Evolutionary conservation across 2,113 vertebrate species (phyloP).

Genomic region (Chaetops frenatus): DNA sequence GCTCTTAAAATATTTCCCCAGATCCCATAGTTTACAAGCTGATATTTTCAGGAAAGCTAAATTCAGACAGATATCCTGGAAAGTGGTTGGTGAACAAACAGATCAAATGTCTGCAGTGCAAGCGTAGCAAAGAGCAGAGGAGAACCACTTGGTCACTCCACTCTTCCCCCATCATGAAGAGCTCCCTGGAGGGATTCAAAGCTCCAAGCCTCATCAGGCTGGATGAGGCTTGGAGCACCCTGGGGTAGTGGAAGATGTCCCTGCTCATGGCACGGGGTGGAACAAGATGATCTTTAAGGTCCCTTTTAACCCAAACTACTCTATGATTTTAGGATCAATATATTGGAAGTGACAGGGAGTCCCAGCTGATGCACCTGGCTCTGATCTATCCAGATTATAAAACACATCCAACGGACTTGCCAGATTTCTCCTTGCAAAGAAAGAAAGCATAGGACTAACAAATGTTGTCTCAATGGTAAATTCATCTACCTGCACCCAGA

Average conservation of each 20-base stretch:
- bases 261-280: not conserved
- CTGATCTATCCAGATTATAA: not conserved
- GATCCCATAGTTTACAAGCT: not conserved
- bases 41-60: not conserved
- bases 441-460: not conserved
- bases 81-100: not conserved
- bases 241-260: not conserved
- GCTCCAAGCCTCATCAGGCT: too few species aligned
- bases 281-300: rapidly evolving
- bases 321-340: not conserved
- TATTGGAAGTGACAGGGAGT: not conserved
- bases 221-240: not conserved
- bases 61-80: not conserved
- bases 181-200: not conserved
- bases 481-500: not conserved
- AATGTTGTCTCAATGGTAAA: not conserved
- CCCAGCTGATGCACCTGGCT: not conserved
- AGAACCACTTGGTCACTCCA: not conserved
- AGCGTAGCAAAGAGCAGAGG: not conserved
- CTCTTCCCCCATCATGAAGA: not conserved
- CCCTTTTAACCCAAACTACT: not conserved
- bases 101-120: not conserved
- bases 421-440: not conserved
- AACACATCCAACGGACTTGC: rapidly evolving
- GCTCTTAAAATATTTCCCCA: not conserved